Conservation (phyloP, 1,140 invertebrate genomes). For the Drosophila novamexicana region DNA sequence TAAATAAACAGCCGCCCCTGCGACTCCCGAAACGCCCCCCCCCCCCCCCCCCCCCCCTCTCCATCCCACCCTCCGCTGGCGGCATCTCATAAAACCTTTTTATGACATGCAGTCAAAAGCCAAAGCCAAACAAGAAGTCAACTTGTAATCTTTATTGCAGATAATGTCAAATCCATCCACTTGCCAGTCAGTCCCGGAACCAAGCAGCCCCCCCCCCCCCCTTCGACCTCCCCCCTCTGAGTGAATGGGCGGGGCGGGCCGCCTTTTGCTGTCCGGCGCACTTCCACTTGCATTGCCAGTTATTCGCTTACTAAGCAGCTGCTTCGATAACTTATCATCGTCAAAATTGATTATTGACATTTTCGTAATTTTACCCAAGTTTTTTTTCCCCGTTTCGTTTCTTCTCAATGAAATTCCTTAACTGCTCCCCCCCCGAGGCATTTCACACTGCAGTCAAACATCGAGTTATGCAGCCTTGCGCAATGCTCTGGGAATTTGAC, state of each 20-base stretch:
- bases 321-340: constrained; percentile 62
- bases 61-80: constrained; percentile 2
- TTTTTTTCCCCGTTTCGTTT: constrained; percentile 4
- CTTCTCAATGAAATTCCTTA: constrained; percentile 17
- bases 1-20: neutral
- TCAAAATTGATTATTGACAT: constrained; percentile 72
- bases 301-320: constrained; percentile 8
- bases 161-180: constrained; percentile 78
- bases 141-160: constrained; percentile 80
- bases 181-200: constrained; percentile 19
- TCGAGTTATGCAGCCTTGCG: constrained; percentile 1
- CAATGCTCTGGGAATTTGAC: constrained; percentile 24
- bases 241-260: constrained; percentile 12
- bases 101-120: constrained; percentile 73
- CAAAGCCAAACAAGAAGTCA: constrained; percentile 73
- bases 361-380: constrained; percentile 29
- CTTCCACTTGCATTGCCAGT: constrained; percentile 13
- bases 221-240: neutral
- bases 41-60: neutral
- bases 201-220: neutral
- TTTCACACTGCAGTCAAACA: constrained; percentile 8
- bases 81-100: constrained; percentile 69
- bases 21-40: neutral
- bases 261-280: constrained; percentile 12
- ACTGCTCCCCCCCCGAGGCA: neutral